Percentiles rank a stretch among this genome's conserved stretches.
phyloP scores from a whole-genome alignment of 2,113 vertebrate species.

The Triplophysa tibetana region DNA sequence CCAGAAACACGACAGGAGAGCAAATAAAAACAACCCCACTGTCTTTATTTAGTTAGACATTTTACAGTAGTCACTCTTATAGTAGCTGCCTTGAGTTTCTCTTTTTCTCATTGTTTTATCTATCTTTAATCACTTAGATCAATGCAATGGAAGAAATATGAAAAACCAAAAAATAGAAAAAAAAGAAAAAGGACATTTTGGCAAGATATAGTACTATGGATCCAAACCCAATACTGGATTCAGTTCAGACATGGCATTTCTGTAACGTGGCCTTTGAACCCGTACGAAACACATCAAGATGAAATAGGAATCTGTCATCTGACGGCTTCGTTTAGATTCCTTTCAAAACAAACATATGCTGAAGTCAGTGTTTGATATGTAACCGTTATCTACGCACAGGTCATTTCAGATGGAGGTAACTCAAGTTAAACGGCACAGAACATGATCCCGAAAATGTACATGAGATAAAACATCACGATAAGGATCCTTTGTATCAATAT shows the following conservation, averaged over 20 bases:
- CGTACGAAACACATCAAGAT: not conserved
- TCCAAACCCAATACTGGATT: constrained; percentile 63
- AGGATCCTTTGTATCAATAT: not conserved
- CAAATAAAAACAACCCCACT: constrained; percentile 72
- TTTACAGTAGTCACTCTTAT: constrained; percentile 80
- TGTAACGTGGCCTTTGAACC: not conserved
- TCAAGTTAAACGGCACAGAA: not conserved
- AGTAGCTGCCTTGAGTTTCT: constrained; percentile 78
- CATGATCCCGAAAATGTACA: not conserved
- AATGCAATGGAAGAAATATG: constrained; percentile 68
- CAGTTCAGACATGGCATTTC: constrained; percentile 36
- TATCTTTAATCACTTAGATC: constrained; percentile 67
- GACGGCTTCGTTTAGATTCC: not conserved
- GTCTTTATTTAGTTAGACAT: constrained; percentile 75
- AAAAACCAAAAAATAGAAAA: constrained; percentile 61
- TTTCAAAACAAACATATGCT: not conserved
- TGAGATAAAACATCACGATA: not conserved
- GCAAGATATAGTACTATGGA: constrained; percentile 60
- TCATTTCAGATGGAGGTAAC: not conserved
- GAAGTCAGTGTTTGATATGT: constrained; percentile 18
- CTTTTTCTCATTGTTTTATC: constrained; percentile 64
- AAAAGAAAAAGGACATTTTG: constrained; percentile 71
- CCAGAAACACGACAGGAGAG: not conserved
- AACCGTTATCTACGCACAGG: not conserved
- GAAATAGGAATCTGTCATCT: not conserved